Evolutionary conservation across 2,797 vertebrate genomes (phyloP).

Genomic region (Corythornis leucogaster): DNA sequence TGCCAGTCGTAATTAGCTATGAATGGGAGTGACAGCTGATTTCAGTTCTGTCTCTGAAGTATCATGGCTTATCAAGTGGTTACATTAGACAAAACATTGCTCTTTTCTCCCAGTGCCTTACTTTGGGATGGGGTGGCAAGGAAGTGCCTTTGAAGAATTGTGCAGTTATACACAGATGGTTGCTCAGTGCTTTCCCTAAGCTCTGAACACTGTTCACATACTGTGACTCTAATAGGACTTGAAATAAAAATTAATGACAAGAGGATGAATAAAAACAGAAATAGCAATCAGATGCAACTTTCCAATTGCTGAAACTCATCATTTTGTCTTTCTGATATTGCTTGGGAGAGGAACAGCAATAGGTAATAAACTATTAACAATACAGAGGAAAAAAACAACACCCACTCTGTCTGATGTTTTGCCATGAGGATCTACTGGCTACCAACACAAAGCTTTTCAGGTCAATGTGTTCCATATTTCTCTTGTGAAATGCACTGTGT

Average conservation of each 20-base stretch:
- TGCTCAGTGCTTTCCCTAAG: not conserved
- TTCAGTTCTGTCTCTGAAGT: not conserved
- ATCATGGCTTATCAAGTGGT: not conserved
- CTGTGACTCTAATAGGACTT: not conserved
- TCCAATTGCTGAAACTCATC: not conserved
- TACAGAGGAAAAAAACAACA: not conserved
- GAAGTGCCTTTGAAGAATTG: not conserved
- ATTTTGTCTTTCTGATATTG: not conserved
- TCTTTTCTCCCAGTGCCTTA: rapidly evolving
- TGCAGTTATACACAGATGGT: not conserved
- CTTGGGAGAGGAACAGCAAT: not conserved
- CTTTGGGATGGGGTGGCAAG: not conserved
- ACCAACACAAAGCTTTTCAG: conserved; percentile 47
- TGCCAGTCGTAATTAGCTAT: rapidly evolving
- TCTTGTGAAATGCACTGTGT: conserved; percentile 21
- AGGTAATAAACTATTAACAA: conserved; percentile 23
- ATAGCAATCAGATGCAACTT: not conserved
- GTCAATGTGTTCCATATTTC: conserved; percentile 70
- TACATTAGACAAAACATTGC: not conserved
- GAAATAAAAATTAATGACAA: not conserved
- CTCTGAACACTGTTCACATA: not conserved
- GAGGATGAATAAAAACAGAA: not conserved
- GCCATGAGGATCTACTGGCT: conserved; percentile 52
- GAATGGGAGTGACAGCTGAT: not conserved
- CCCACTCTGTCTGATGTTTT: conserved; percentile 70